These are phyloP conservation scores for Eremobia ochroleuca DNA, from an alignment of 2,888 invertebrate genomes.

Conservation along the genomic window DNA sequence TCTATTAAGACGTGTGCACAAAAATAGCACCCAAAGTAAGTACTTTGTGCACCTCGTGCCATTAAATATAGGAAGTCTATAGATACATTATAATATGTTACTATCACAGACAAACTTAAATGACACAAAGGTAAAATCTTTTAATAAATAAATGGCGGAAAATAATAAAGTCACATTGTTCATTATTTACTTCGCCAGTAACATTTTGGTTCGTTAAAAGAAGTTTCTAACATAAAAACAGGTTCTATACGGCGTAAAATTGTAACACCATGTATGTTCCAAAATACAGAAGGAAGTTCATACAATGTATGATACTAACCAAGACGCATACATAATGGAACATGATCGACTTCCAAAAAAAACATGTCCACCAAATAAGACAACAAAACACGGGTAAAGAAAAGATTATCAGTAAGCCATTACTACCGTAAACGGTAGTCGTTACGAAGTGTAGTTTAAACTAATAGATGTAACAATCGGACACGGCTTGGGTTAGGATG, in stretches of 20 bases:
- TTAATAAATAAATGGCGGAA: neutral
- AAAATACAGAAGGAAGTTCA: constrained; percentile 7
- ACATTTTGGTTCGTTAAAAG: neutral
- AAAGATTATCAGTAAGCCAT: constrained; percentile 49
- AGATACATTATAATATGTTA: neutral
- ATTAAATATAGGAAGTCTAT: neutral
- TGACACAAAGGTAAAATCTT: no score
- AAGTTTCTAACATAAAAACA: neutral
- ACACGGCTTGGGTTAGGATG: neutral
- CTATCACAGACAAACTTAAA: neutral
- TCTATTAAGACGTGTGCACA: neutral
- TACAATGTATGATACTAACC: neutral
- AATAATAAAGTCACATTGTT: neutral
- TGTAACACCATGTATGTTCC: neutral
- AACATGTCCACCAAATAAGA: constrained; percentile 20
- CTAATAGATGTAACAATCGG: constrained; percentile 50
- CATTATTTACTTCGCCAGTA: neutral
- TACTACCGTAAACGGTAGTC: constrained; percentile 42
- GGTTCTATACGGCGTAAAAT: neutral
- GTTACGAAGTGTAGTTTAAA: constrained; percentile 40
- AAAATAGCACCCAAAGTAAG: neutral
- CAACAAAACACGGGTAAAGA: constrained; percentile 32
- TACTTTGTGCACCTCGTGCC: no score
- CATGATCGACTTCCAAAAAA: neutral
- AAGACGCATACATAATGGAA: constrained; percentile 7